Evolutionary conservation across 37 sponge, comb jelly and placozoan species (phyloP), one percentile per base, ranked within the genome.

Genomic region (Amphimedon queenslandica): DNA sequence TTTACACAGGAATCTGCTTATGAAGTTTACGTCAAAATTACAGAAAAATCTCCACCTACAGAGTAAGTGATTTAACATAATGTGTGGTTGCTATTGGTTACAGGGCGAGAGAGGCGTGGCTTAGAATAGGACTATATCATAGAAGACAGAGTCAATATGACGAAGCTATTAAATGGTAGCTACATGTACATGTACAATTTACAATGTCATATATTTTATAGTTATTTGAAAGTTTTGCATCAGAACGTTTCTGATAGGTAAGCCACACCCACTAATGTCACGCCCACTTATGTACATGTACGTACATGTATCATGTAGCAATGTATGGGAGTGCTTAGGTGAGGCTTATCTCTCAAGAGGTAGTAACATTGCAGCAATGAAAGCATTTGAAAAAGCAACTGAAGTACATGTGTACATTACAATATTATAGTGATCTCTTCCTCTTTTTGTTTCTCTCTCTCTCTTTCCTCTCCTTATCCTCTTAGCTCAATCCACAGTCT

Each of bases 321-420:
- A 79, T 24, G 77, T 83, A 37, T 93, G 94, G 94, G 91, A 93
- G 77, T 85, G 91, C 56, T 51, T 93, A 25, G 94, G 82, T 63
- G 91, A 93, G 53, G 87, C 92, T 4, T 93, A 93, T 58, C 51
- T 86, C 27, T 61, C 69, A 11, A 65, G 94, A 58, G 94, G 94
- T 2, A 88, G 91, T 65, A 57, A 86, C 58, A 74, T 58, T 56
- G 65, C 91, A 32, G 91, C 91, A 16, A 75, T 93, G 23, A 85
- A 82, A 31, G 68, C 91, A 67, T 93, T 89, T 68, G 66, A 34
- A 21, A 83, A 77, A 58, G 80, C 79, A 53, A 63, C 81, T 0
- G 81, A 92, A 80, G 93, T 80, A 76, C 8, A 38, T 57, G 34
- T 72, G 41, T 72, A 38, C 27, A 60, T n/a, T n/a, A n/a, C n/a